Base-by-base conservation (phyloP, 2,888 invertebrate species). In the Hirtodrosophila alboralis region DNA sequence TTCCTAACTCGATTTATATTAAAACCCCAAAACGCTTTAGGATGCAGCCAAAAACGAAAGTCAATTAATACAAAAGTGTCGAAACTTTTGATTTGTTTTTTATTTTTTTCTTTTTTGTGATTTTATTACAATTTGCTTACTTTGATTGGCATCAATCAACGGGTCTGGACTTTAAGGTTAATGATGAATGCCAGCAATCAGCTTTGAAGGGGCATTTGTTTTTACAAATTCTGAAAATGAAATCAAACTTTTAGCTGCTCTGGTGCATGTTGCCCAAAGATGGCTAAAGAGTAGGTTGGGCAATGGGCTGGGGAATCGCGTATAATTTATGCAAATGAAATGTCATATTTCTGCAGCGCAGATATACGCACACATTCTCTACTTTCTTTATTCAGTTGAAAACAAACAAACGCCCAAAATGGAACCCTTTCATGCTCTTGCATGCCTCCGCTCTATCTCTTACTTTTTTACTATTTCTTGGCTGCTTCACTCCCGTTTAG, bases 271-370 rank as follows among this genome's bases (percentile, higher is more conserved):
- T 23, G 23, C 6, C 8, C 2, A 1, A 23, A 23, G 5, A 23
- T 6, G 23, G 8, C 6, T 23, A 23, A 23, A 23, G 23, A n/a
- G n/a, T n/a, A n/a, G 23, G 6, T 23, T 6, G 8, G 3, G 18
- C 18, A 1, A n/a, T n/a, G n/a, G 34, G 6, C 5, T 26, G 14
- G 14, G 13, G 6, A 53, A 52, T 40, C n/a, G 49, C 28, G 49
- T 45, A 60, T 75, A 76, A 75, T 75, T 75, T 76, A 77, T 75
- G 77, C 59, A 75, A 75, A 75, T 75, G 63, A 73, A 70, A 75
- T 77, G 70, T 70, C 64, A 63, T 59, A 68, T 68, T 75, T 68
- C 45, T 67, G 62, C 56, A 67, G 49, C 41, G 38, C 71, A 71
- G 51, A 54, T 27, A 53, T 28, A 53, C 27, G n/a, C 34, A 34